Percentiles rank a stretch among this genome's conserved stretches.
Conservation (phyloP, 2,113 vertebrate species). For the Dermatemys mawii region DNA sequence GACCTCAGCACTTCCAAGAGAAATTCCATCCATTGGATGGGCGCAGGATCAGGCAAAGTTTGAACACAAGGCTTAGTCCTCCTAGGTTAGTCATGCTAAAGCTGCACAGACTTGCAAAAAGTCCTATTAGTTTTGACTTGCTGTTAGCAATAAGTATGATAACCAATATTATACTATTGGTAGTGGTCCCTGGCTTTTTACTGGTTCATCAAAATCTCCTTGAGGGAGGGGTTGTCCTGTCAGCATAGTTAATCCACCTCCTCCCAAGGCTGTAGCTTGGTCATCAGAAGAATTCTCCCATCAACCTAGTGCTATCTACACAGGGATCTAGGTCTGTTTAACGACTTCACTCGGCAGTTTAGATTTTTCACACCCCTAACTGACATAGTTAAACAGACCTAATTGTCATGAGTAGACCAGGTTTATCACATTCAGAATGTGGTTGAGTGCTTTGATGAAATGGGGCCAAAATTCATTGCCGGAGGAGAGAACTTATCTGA, state of each 20-base stretch:
- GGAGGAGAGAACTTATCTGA: accelerated
- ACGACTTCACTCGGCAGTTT: not conserved
- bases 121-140: no score
- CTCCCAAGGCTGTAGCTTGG: not conserved
- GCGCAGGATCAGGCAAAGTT: no score
- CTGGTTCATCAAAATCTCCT: no score
- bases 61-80: no score
- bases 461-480: not conserved
- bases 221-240: not conserved
- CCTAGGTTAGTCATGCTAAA: no score
- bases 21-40: no score
- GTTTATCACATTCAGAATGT: not conserved
- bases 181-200: no score
- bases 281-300: not conserved
- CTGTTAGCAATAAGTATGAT: no score
- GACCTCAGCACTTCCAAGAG: no score
- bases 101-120: no score
- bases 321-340: not conserved
- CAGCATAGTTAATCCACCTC: not conserved
- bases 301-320: not conserved
- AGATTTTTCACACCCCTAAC: not conserved
- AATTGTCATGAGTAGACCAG: not conserved
- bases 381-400: not conserved
- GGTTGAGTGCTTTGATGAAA: not conserved
- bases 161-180: no score